Evolutionary conservation across 2,797 vertebrate genomes (phyloP), one percentile per base, ranked within the genome.

Genomic region (Hippocampus kuda): DNA sequence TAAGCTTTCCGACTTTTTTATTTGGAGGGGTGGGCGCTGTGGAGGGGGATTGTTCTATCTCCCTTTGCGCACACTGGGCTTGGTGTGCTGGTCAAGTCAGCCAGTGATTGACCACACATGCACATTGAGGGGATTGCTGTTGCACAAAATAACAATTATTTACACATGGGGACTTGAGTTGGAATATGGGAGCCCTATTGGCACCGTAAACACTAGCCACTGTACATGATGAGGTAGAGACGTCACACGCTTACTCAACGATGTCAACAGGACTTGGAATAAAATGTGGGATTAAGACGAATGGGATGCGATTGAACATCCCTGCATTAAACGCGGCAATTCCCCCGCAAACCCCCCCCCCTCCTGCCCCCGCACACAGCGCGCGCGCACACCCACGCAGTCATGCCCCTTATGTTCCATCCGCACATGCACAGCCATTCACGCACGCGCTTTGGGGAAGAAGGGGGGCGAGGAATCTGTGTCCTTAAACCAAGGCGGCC

Each of bases 401-500:
- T 5, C 56, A 27, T 59, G 22, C 24, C 24, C 30, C 61, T 38
- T 34, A 41, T 41, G 68, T 65, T 70, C 68, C 67, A 30, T 41
- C 24, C 38, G 49, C 51, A 59, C 60, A 15, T 56, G 41, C 63
- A 64, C 54, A 70, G 24, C 74, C 66, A 74, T 8, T 68, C 7
- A 56, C 44, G 13, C 38, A 49, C 65, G 53, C 54, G 63, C 69
- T 66, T 57, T 66, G 64, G 27, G 77, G 79, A 44, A 63, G 30
- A 78, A 79, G 62, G 41, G 30, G 41, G n/a, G 41, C 4, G 15
- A 15, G 62, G 62, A 64, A 78, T 81, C 75, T 24, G 63, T 61
- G 77, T 77, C 68, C 78, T 72, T 78, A 84, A 82, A 56, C 75
- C 79, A 74, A 75, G 72, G 80, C 84, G 81, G 77, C 73, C 75